Evolutionary conservation across 2,113 vertebrate species (phyloP).

Genomic region (Hippoglossus stenolepis): DNA sequence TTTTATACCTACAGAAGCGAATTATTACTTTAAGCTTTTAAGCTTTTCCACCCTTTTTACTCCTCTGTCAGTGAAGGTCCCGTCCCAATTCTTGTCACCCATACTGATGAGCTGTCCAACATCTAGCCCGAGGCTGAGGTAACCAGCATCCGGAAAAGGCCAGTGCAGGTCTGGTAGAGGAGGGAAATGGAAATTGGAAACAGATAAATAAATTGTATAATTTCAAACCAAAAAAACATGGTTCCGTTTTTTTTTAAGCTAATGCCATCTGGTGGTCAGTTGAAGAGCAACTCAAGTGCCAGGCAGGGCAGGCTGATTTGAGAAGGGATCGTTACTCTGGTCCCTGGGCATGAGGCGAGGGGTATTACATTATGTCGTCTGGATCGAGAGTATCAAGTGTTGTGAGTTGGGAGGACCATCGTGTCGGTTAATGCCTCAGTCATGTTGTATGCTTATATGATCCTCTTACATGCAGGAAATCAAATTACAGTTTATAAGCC

Average conservation of each 20-base stretch:
- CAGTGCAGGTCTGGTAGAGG: background rate
- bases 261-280: slow-evolving; percentile 26
- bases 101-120: slow-evolving; percentile 49
- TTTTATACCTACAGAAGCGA: slow-evolving; percentile 45
- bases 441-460: slow-evolving; percentile 33
- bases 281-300: background rate
- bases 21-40: slow-evolving; percentile 58
- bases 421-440: slow-evolving; percentile 12
- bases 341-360: background rate
- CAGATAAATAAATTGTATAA: slow-evolving; percentile 16
- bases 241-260: background rate
- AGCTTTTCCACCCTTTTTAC: slow-evolving; percentile 36
- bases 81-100: slow-evolving; percentile 17
- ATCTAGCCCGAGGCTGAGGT: slow-evolving; percentile 32
- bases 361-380: background rate
- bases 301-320: background rate
- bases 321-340: background rate
- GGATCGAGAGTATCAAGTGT: slow-evolving; percentile 19
- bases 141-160: slow-evolving; percentile 15
- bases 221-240: background rate
- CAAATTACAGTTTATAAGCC: background rate
- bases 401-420: slow-evolving; percentile 9
- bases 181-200: background rate
- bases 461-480: slow-evolving; percentile 21
- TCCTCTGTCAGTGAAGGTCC: slow-evolving; percentile 33